Evolutionary conservation across 2,888 invertebrate genomes (phyloP), one percentile per base, ranked within the genome.

Genomic region (Agrochola litura): DNA sequence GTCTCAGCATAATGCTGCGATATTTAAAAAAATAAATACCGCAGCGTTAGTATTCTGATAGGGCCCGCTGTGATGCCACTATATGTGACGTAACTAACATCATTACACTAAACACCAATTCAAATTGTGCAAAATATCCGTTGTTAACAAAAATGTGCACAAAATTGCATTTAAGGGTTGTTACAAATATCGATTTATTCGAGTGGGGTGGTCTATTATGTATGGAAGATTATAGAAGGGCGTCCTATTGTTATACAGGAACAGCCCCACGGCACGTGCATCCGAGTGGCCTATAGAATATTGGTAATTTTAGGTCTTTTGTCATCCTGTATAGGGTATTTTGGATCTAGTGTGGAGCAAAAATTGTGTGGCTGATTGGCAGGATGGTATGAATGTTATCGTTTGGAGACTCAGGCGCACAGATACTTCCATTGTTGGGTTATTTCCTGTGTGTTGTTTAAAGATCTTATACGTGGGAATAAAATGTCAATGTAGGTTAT

Each of bases 161-260:
- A 68, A 81, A 83, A 85, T 83, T 81, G 73, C 64, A 83, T 79
- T 61, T 70, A 37, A 70, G 73, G 77, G 80, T 81, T 76, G 77
- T 66, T 46, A 70, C 63, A 73, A 74, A 77, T 86, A 89, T 88
- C 85, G 89, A 89, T 88, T 82, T 74, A 81, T 43, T 82, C 58
- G 74, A 85, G 86, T 76, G 77, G 83, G 85, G 85, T 79, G 79
- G 82, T 72, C 86, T 83, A 87, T 88, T 87, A 81, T 87, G 65
- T 76, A 71, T 56, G 64, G 80, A 86, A 84, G 87, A 88, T 89
- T 89, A 82, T 75, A 87, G 82, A 83, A 88, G 86, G 89, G 86
- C 86, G 89, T 71, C 49, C 86, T 74, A 88, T 92, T 91, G 91
- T 91, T 46, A 2, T 30, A 30, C 2, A 69, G 16, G 30, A 41